Evolutionary conservation across 2,797 vertebrate genomes (phyloP), one percentile per base, ranked within the genome.

Genomic region (Lacerta viridis): DNA sequence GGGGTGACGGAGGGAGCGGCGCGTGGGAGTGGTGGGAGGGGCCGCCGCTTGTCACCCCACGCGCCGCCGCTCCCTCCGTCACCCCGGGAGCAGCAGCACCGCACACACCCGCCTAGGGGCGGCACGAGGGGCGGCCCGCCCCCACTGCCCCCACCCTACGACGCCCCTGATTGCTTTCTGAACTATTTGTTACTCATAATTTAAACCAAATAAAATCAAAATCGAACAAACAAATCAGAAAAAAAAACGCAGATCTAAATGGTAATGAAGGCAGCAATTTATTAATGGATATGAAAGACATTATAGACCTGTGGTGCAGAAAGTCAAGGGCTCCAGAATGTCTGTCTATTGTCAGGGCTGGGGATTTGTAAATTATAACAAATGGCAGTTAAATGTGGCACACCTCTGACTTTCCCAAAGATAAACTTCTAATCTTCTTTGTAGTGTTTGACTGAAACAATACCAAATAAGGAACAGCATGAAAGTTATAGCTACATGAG

Each of bases 281-380:
- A 41, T 61, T 43, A 64, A 29, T 66, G 33, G 59, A 76, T 88
- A 39, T 76, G 66, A 29, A 77, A 83, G 72, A 17, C 4, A 55
- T 77, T 11, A 36, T 46, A 15, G 29, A 64, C 55, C 85, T 80
- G 25, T 29, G 50, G 81, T 77, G 46, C 68, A 71, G 33, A 76
- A 4, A 79, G 39, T 64, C 29, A 2, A 39, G 41, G 46, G 10
- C 59, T 90, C 46, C 77, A 68, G 71, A 33, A 23, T 27, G 64
- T 90, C 68, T 91, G 83, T 85, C 18, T 66, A 79, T 83, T 81
- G 87, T 9, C 79, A 83, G 77, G 25, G 4, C 66, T 84, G 66
- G 80, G 61, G 41, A 43, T 50, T 88, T 81, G 92, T 90, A 85
- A 89, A n/a, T 88, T 90, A 74, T 46, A 90, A 83, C 20, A 68